Evolutionary conservation across 2,113 vertebrate genomes (phyloP), one percentile per base, ranked within the genome.

Genomic region (Sinocyclocheilus rhinocerous): DNA sequence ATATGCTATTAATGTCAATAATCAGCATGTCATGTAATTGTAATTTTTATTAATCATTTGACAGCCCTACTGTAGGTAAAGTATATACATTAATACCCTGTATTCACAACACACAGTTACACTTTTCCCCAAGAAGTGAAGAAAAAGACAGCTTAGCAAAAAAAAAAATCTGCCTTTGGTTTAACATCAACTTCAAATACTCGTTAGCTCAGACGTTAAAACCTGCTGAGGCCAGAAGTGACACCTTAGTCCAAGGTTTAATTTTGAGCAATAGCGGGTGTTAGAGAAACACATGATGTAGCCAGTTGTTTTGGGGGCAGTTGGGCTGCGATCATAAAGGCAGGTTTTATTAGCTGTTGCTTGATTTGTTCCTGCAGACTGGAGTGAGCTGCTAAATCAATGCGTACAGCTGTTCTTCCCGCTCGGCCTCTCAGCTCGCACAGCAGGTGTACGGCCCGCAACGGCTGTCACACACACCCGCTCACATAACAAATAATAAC

Each of bases 401-500:
- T 96, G 95, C 89, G 87, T 95, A 95, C 98, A 99, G 97, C 97
- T 99, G 97, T 97, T 98, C 96, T 92, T 94, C 50, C 48, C 86
- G 90, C 83, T 90, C 57, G 86, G 94, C 94, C 96, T 96, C 96
- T 96, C 91, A 84, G 94, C 93, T 94, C 87, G 84, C 96, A 92
- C 97, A 97, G 97, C 98, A 99, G 98, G 97, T 99, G 98, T 97
- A 99, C 95, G 93, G 92, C 93, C 94, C 94, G 91, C 92, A 92
- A 95, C 26, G 92, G 93, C 95, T 95, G 96, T 96, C 96, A 94
- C 93, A 95, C 95, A 96, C 96, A 96, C 95, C 90, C 96, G 94
- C 96, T 97, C 97, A 97, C 96, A 96, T 96, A 96, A 97, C 97
- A 97, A 97, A 98, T 97, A 98, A 98, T 97, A 98, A 97, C 86